These are phyloP conservation scores for Oscheius sp. DNA, from an alignment of 2,888 invertebrate genomes.

Conservation along the genomic window DNA sequence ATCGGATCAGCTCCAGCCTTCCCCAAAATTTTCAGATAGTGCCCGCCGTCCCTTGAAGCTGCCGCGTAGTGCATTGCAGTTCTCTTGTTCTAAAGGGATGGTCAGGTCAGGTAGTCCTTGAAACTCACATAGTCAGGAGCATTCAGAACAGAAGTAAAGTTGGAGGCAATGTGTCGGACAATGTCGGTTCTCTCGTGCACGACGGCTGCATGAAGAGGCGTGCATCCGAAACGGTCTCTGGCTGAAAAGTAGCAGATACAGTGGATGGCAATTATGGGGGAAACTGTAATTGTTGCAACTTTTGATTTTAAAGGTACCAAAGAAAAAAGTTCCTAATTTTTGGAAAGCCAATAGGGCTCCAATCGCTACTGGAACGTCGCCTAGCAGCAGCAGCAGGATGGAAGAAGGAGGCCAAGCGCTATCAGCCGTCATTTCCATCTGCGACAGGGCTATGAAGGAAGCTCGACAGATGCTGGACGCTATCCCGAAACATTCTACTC, in stretches of 20 bases:
- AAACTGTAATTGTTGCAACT: no score
- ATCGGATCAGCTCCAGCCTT: conserved; percentile 87
- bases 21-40: conserved; percentile 78
- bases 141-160: conserved; percentile 84
- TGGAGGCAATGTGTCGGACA: conserved; percentile 80
- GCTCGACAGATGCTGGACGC: not conserved
- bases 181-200: conserved; percentile 82
- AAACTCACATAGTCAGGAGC: conserved; percentile 75
- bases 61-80: conserved; percentile 91
- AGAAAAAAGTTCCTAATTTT: no score
- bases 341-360: no score
- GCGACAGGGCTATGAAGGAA: not conserved
- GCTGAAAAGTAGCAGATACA: conserved; percentile 35
- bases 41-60: conserved; percentile 81
- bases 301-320: no score
- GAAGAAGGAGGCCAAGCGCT: no score
- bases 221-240: conserved; percentile 66
- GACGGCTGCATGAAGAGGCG: conserved; percentile 86
- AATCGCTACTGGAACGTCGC: no score
- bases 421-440: no score
- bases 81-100: conserved; percentile 80
- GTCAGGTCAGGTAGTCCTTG: not conserved
- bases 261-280: no score
- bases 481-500: not conserved
- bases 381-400: no score